Evolutionary conservation across 2,797 vertebrate genomes (phyloP), one percentile per base, ranked within the genome.

Genomic region (Ctenochaetus hawaiiensis): DNA sequence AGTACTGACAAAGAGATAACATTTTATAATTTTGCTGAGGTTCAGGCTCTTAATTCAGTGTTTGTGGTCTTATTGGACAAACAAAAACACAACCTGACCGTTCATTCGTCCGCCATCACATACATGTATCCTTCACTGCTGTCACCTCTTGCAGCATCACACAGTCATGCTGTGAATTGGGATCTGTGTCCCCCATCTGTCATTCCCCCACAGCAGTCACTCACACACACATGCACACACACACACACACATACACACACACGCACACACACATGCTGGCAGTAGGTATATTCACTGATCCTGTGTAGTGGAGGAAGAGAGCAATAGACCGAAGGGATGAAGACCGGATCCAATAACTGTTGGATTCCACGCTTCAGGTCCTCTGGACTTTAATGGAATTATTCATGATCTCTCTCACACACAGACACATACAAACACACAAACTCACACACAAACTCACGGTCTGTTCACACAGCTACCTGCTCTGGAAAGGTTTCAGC

Each of bases 181-280:
- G 72, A 81, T 80, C 78, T 78, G 75, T 79, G 64, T 80, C 56
- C 59, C 58, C 84, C 87, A 85, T 89, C 85, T 89, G 87, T 82
- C 78, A 73, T 81, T 75, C 79, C 69, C 72, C 72, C 66, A 59
- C 49, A 54, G 51, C 52, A 67, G 45, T 10, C n/a, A 22, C 0
- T 44, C 49, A 43, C 80, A 54, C 47, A 26, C 20, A 67, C 39
- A 39, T 57, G 13, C 37, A 57, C 11, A 51, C 59, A 63, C 72
- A 45, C 48, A 43, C 67, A 66, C 23, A 20, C 66, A 16, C 37
- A 48, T 14, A 39, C 0, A 56, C 43, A 41, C 80, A 58, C 30
- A 22, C n/a, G 53, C 34, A 44, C 61, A 22, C 34, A 47, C 22
- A 26, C 0, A 54, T 49, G 41, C 30, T 34, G 30, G 30, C 30